Base-by-base conservation (phyloP, 2,113 vertebrate genomes). In the Notothenia rossii region DNA sequence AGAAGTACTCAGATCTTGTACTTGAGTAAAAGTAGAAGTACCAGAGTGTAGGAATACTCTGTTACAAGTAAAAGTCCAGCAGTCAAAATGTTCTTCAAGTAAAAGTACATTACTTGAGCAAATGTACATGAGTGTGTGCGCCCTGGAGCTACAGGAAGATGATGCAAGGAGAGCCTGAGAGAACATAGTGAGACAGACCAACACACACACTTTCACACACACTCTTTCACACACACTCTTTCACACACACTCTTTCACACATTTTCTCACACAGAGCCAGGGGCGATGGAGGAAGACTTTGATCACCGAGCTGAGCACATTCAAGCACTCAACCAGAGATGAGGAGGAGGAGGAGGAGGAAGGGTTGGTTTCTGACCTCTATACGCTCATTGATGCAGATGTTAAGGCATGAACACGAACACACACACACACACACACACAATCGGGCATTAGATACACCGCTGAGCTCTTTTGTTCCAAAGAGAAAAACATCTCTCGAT, bases 321-420 rank as follows among this genome's bases (percentile, higher is more conserved):
- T 93, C 87, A 89, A 88, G 90, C 92, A 92, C 90, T 94, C 92
- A 94, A 90, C 90, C 91, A 87, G 86, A 93, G 91, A 92, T 90
- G n/a, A n/a, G n/a, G n/a, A n/a, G n/a, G n/a, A n/a, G n/a, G 91
- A 91, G 89, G 87, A 89, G 81, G 75, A 62, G 58, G 58, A 76
- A 75, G 53, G 74, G 48, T 87, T 91, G 87, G 89, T 90, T 90
- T 90, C 76, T 88, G 86, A 93, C 86, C 85, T 89, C 88, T 79
- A 36, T 36, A 75, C 62, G 81, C 85, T 89, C 89, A 84, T 65
- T 83, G 87, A 94, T 91, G 91, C 90, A 90, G 86, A 91, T 87
- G 88, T 93, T 87, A 79, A 89, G 75, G 75, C 83, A 82, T 51
- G 81, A 82, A 74, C 82, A 29, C 25, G 25, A 29, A 29, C 25